These are phyloP conservation scores for Microcebus jonahi DNA, from an alignment of 2,113 vertebrate genomes.

Conservation along the genomic window DNA sequence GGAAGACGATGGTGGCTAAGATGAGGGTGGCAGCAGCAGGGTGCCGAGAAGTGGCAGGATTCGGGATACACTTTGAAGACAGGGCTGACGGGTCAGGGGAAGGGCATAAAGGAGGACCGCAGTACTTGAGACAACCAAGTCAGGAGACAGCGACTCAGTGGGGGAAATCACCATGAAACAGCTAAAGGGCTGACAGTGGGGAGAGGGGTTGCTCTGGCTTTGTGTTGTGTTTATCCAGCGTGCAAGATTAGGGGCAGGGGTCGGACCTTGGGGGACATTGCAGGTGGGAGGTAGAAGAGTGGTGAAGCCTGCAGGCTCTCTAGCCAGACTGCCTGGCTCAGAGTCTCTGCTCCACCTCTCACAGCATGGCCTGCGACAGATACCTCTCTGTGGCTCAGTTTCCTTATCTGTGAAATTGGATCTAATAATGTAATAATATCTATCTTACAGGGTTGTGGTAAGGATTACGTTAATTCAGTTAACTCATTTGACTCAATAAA, in stretches of 20 bases:
- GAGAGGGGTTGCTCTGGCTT: neutral
- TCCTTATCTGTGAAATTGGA: neutral
- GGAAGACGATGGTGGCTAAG: neutral
- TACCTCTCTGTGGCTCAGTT: neutral
- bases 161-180: too few relatives aligned
- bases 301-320: neutral
- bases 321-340: neutral
- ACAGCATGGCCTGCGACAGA: neutral
- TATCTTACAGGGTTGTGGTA: neutral
- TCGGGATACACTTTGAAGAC: too few relatives aligned
- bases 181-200: neutral
- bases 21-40: neutral
- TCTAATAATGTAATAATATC: too few relatives aligned
- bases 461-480: neutral
- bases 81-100: neutral
- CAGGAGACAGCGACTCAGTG: neutral
- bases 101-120: neutral
- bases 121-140: neutral
- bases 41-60: neutral
- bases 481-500: neutral
- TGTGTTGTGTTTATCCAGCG: neutral
- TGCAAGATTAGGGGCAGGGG: neutral
- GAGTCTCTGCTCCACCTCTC: neutral
- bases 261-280: fast-evolving
- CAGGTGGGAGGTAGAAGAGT: neutral